A percentile compares a stretch with the other conserved stretches of the same genome.
Conservation (phyloP, 1,140 invertebrate genomes). For the Drosophila asahinai region DNA sequence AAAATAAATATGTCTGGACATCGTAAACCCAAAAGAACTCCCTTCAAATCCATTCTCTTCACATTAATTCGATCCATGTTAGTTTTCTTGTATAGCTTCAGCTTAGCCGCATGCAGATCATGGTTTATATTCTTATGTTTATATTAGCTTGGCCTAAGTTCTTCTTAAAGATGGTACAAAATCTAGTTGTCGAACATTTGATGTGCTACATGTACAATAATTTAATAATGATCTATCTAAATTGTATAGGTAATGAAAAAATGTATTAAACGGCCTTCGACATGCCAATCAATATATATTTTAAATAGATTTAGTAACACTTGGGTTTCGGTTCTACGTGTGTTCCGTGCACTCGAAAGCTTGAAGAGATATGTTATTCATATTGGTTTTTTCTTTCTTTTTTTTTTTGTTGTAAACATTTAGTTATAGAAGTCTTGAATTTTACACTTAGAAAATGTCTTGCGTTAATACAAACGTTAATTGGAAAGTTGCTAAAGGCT, state of each 20-base stretch:
- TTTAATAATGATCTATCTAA: slow-evolving; percentile 66
- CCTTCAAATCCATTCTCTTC: neutral
- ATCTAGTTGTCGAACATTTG: slow-evolving; percentile 51
- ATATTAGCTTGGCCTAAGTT: slow-evolving; percentile 45
- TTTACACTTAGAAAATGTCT: slow-evolving; percentile 64
- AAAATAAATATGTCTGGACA: neutral
- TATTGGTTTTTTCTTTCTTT: slow-evolving; percentile 24
- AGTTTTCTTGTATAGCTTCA: slow-evolving; percentile 27
- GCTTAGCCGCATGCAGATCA: slow-evolving; percentile 57
- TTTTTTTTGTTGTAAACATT: slow-evolving; percentile 43
- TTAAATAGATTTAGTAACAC: slow-evolving; percentile 61
- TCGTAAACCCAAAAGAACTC: neutral
- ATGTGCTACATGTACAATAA: slow-evolving; percentile 49
- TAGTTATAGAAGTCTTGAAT: slow-evolving; percentile 66
- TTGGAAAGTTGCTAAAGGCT: slow-evolving; percentile 64
- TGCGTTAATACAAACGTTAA: slow-evolving; percentile 56
- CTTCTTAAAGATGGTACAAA: slow-evolving; percentile 59
- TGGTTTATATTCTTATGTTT: slow-evolving; percentile 46
- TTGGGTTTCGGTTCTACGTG: slow-evolving; percentile 50
- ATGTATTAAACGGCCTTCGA: slow-evolving; percentile 24
- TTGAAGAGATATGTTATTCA: slow-evolving; percentile 72
- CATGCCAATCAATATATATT: slow-evolving; percentile 37
- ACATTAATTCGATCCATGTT: slow-evolving; percentile 1
- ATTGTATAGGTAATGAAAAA: slow-evolving; percentile 42
- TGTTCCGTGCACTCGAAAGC: slow-evolving; percentile 62